Evolutionary conservation across 2,888 invertebrate species (phyloP).

Genomic region (Melangyna quadrimaculata): DNA sequence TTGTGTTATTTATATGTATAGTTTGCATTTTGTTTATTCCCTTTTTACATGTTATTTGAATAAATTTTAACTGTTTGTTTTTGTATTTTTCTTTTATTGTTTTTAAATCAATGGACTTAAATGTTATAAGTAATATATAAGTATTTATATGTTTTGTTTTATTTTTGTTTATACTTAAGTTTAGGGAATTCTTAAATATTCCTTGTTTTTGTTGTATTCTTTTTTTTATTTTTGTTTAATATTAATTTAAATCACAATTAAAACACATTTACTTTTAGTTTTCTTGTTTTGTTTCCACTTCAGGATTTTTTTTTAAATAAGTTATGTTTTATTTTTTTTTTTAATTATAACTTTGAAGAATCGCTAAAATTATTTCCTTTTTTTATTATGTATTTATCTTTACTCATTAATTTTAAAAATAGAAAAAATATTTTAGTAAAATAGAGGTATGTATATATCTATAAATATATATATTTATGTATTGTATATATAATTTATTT

Average conservation of each 20-base stretch:
- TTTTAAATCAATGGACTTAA: slow-evolving; percentile 71
- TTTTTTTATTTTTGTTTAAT: slow-evolving; percentile 55
- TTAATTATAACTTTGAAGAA: slow-evolving; percentile 56
- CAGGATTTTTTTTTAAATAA: slow-evolving; percentile 49
- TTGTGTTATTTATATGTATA: slow-evolving; percentile 66
- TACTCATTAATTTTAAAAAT: slow-evolving; percentile 66
- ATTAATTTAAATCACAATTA: slow-evolving; percentile 72
- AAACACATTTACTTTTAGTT: slow-evolving; percentile 72
- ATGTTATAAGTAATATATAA: slow-evolving; percentile 66
- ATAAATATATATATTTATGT: slow-evolving; percentile 69
- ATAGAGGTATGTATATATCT: slow-evolving; percentile 71
- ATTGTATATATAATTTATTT: slow-evolving; percentile 54
- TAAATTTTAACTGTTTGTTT: slow-evolving; percentile 58
- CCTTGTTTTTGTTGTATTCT: slow-evolving; percentile 30
- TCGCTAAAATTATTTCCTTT: slow-evolving; percentile 49
- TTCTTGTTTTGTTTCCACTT: slow-evolving; percentile 64
- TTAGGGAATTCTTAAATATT: slow-evolving; percentile 57
- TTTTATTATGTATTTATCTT: slow-evolving; percentile 33
- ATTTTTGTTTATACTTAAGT: slow-evolving; percentile 53
- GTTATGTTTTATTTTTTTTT: slow-evolving; percentile 39
- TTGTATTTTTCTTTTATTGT: slow-evolving; percentile 27
- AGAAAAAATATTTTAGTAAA: slow-evolving; percentile 72
- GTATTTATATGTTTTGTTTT: slow-evolving; percentile 60
- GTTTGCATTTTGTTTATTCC: slow-evolving; percentile 44
- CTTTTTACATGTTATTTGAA: slow-evolving; percentile 67